A percentile compares a stretch with the other conserved stretches of the same genome.
phyloP scores from a whole-genome alignment of 2,888 invertebrate species.

The Monoplex corrugatus region DNA sequence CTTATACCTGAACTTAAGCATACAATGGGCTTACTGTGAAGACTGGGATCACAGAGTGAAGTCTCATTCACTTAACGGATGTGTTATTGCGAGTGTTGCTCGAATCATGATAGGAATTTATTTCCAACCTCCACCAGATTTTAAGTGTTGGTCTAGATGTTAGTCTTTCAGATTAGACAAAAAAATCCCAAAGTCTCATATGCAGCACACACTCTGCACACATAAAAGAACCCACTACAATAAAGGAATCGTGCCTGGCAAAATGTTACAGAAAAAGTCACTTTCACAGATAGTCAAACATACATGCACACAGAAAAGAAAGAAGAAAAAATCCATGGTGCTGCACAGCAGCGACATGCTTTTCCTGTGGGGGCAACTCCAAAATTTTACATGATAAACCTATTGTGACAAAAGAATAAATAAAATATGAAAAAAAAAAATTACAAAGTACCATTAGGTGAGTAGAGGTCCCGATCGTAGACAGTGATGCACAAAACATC shows the following conservation, averaged over 20 bases:
- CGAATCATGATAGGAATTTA: too few species aligned
- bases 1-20: too few species aligned
- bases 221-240: not conserved
- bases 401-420: not conserved
- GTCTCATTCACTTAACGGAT: too few species aligned
- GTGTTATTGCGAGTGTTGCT: too few species aligned
- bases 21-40: too few species aligned
- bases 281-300: not conserved
- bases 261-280: not conserved
- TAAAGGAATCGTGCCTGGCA: not conserved
- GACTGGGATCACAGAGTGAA: too few species aligned
- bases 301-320: not conserved
- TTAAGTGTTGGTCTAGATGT: too few species aligned
- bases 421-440: not conserved
- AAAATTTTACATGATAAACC: not conserved
- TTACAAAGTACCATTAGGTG: slow-evolving; percentile 86
- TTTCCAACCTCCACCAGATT: too few species aligned
- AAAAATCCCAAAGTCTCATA: too few species aligned
- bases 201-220: not conserved
- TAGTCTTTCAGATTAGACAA: too few species aligned
- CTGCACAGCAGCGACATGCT: not conserved
- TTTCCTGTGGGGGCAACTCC: not conserved
- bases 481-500: slow-evolving; percentile 88
- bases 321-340: not conserved
- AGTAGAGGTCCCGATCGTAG: slow-evolving; percentile 87